Evolutionary conservation across 2,888 invertebrate species (phyloP), one percentile per base, ranked within the genome.

Genomic region (Venusia cambrica): DNA sequence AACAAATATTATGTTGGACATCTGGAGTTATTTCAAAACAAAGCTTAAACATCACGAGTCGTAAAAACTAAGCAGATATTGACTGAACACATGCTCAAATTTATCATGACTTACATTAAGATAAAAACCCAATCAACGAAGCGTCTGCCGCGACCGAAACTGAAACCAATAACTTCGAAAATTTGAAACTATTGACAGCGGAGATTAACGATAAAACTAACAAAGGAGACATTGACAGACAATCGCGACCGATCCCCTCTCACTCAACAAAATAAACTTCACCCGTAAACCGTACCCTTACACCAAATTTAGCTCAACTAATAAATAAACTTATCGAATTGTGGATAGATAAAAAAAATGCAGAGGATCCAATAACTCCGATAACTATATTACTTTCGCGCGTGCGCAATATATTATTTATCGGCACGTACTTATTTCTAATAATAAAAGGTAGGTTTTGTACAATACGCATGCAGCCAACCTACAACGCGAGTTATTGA

Each of bases 301-400:
- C 57, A 58, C 48, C 62, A 58, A 70, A 73, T 80, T 77, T 76
- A 80, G 73, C 71, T 68, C 61, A 46, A 67, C 70, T 66, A 81
- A 83, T 83, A 84, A 84, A 84, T 84, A 84, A 80, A 77, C 68
- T 73, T 64, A 73, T 66, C 61, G 61, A 68, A 74, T 74, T 75
- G 78, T 69, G 71, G 77, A 71, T 62, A 60, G 44, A 32, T 46
- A 38, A 57, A 69, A 65, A 66, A 64, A 59, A 17, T 38, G 42
- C 34, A 27, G 36, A 45, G 47, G 34, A 45, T 45, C 32, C 77
- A 78, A 80, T 73, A 73, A 70, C 70, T 45, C 32, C 77, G 78
- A 80, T 73, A 73, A 70, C 70, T 73, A 60, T 70, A 79, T 75
- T 73, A 72, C 62, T 63, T 54, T 54, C 59, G 58, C 68, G 62